Percentiles rank a stretch among this genome's conserved stretches.
Conservation (phyloP, 37 sponge, comb jelly and placozoan species). For the Hexactinellida sp. region DNA sequence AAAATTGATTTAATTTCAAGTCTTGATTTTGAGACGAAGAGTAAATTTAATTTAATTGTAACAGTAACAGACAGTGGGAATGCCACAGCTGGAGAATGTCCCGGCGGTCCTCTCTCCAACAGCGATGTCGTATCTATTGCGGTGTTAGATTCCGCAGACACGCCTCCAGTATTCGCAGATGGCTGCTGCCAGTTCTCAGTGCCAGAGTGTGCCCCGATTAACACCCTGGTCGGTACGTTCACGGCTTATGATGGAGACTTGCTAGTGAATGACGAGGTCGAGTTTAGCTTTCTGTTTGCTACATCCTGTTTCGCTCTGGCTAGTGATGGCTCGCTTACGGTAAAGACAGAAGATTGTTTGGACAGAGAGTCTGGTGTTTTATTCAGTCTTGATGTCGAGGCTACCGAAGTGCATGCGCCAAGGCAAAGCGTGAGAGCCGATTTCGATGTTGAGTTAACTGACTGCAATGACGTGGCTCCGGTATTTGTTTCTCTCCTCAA, state of each 20-base stretch:
- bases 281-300: neutral
- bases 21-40: neutral
- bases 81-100: neutral
- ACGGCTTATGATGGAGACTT: neutral
- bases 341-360: neutral
- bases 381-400: neutral
- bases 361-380: neutral
- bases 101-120: neutral
- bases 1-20: neutral
- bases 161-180: neutral
- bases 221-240: neutral
- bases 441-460: neutral
- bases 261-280: neutral
- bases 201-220: neutral
- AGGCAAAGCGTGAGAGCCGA: neutral
- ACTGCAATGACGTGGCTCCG: neutral
- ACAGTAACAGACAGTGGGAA: neutral
- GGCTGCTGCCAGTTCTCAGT: neutral
- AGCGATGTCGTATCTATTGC: neutral
- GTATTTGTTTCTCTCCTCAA: neutral
- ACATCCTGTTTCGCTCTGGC: neutral
- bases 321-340: neutral
- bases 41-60: neutral
- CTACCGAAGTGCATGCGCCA: neutral
- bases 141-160: neutral